phyloP scores from a whole-genome alignment of 1,140 invertebrate species.

The Drosophila orena region DNA sequence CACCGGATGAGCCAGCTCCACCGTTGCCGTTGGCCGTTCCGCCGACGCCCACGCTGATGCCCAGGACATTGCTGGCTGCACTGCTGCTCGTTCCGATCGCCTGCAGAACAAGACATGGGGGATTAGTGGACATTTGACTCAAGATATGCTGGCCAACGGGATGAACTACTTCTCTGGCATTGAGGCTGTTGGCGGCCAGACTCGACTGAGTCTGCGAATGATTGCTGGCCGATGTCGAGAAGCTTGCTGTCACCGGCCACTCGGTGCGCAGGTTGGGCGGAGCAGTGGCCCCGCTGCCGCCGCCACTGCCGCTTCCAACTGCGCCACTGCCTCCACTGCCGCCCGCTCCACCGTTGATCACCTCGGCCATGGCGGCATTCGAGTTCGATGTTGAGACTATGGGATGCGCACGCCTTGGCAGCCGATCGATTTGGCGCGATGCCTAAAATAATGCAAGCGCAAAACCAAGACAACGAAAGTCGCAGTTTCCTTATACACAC shows the following conservation, averaged over 20 bases:
- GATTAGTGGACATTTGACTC: slow-evolving; percentile 40
- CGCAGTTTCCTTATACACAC: slow-evolving; percentile 56
- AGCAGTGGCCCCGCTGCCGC: slow-evolving; percentile 62
- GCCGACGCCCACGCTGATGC: slow-evolving; percentile 73
- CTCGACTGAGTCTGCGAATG: slow-evolving; percentile 83
- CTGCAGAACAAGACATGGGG: slow-evolving; percentile 37
- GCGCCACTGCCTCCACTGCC: slow-evolving; percentile 56
- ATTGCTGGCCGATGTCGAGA: slow-evolving; percentile 71
- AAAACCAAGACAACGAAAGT: slow-evolving; percentile 44
- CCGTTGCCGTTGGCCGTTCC: slow-evolving; percentile 49
- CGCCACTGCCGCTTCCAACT: slow-evolving; percentile 60
- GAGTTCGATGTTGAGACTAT: slow-evolving; percentile 85
- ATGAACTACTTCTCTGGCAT: slow-evolving; percentile 80
- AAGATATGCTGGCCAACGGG: slow-evolving; percentile 10
- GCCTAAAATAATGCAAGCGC: slow-evolving; percentile 86
- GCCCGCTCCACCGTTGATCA: slow-evolving; percentile 64
- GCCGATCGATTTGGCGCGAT: slow-evolving; percentile 92
- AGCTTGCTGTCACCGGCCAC: slow-evolving; percentile 77
- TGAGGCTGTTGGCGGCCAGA: slow-evolving; percentile 77
- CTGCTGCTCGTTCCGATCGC: slow-evolving; percentile 60
- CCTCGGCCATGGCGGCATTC: slow-evolving; percentile 84
- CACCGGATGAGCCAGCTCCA: slow-evolving; percentile 21
- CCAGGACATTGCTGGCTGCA: slow-evolving; percentile 69
- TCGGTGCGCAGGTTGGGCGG: slow-evolving; percentile 73
- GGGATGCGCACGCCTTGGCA: slow-evolving; percentile 90